A percentile compares a stretch with the other conserved stretches of the same genome.
phyloP scores from a whole-genome alignment of 2,797 vertebrate species.

The Neomorphus geoffroyi region DNA sequence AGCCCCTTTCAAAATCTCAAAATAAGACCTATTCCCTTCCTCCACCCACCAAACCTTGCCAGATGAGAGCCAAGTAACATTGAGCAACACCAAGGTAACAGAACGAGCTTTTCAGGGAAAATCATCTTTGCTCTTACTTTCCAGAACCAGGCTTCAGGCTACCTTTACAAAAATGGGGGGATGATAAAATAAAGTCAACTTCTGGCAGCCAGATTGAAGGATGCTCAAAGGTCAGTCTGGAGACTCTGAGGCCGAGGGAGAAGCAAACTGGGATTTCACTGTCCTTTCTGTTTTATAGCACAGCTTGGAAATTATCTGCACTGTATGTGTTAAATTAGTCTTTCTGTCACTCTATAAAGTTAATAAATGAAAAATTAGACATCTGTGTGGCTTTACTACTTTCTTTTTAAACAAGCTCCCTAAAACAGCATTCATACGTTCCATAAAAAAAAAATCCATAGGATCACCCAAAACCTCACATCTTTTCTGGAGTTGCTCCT shows the following conservation, averaged over 20 bases:
- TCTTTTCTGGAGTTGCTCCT: not conserved
- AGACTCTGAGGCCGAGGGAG: not conserved
- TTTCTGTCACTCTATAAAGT: not conserved
- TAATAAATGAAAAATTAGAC: not conserved
- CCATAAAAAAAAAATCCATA: not conserved
- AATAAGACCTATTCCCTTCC: constrained; percentile 5
- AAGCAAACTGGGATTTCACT: not conserved
- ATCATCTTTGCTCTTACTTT: not conserved
- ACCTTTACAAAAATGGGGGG: not conserved
- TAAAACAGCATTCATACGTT: not conserved
- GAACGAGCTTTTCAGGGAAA: not conserved
- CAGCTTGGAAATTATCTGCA: not conserved
- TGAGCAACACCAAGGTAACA: not conserved
- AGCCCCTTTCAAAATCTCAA: not conserved
- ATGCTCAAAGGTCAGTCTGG: not conserved
- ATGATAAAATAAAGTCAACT: not conserved
- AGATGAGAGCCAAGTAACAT: not conserved
- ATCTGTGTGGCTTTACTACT: not conserved
- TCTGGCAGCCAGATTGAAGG: not conserved
- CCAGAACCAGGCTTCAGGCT: not conserved
- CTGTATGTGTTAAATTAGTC: not conserved
- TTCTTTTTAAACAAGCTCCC: not conserved
- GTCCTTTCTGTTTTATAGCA: not conserved
- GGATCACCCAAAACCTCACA: not conserved
- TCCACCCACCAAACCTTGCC: not conserved